Evolutionary conservation across 2,113 vertebrate genomes (phyloP), one percentile per base, ranked within the genome.

Genomic region (Hemicordylus capensis): DNA sequence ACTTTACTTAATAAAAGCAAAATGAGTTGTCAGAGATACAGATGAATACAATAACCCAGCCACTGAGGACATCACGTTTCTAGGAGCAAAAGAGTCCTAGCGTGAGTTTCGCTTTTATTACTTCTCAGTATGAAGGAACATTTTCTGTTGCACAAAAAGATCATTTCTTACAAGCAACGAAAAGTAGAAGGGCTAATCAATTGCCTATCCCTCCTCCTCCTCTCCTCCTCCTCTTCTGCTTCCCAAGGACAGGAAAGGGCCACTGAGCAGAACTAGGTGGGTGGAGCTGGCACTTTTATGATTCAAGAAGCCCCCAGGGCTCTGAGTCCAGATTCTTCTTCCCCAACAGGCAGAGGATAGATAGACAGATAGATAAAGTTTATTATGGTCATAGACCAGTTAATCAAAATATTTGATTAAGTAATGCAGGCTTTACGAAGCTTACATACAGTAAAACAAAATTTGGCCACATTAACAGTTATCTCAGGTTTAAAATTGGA

Each of bases 11-110:
- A 88, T 86, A 89, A 89, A 84, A 78, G 0, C 6, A 51, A 79
- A 22, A 11, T 4, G 48, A 79, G 88, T 89, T 94, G 93, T 93
- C 91, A 91, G 89, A 77, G 83, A 67, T 90, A 93, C 4, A 58
- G 88, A 93, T 94, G 92, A 2, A 1, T 89, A 70, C 92, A 91
- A 93, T 92, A 89, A 88, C 72, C 4, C 28, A 0, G 3, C 80
- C 87, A 66, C 84, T 69, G 2, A 76, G 84, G 84, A 84, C 80
- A 0, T 51, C 12, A 1, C 44, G 48, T 3, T 42, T 84, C 78
- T 85, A 31, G 15, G 14, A 39, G 61, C 1, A 51, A 22, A 48
- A 44, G 78, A 9, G 42, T 63, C 69, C 48, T 10, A 63, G 42
- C 0, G 1, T 0, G 1, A 51, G 1, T 0, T 1, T 2, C n/a